These are phyloP conservation scores for Mylabris sibirica DNA, from an alignment of 2,888 invertebrate species.

Conservation along the genomic window DNA sequence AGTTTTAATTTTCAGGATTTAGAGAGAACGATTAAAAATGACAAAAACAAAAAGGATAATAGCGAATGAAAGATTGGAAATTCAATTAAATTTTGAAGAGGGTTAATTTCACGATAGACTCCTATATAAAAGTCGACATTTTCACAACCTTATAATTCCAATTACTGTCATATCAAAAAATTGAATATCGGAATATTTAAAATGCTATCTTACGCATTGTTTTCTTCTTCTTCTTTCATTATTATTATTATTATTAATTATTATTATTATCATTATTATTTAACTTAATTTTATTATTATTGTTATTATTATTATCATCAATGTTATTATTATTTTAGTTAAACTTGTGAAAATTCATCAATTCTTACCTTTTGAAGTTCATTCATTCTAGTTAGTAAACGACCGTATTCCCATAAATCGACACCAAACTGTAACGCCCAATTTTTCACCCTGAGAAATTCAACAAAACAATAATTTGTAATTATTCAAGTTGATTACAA, in stretches of 20 bases:
- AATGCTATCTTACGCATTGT: slow-evolving; percentile 7
- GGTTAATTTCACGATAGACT: slow-evolving; percentile 35
- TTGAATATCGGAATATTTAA: slow-evolving; percentile 17
- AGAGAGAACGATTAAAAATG: slow-evolving; percentile 30
- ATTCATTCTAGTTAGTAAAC: slow-evolving; percentile 87
- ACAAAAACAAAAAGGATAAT: slow-evolving; percentile 35
- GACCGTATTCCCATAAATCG: slow-evolving; percentile 88
- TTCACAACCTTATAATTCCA: slow-evolving; percentile 30
- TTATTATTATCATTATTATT: too few relatives aligned
- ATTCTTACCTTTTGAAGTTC: slow-evolving; percentile 83
- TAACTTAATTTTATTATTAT: too few relatives aligned
- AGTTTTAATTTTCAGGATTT: slow-evolving; percentile 9
- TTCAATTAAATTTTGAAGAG: slow-evolving; percentile 36
- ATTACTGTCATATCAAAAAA: slow-evolving; percentile 33
- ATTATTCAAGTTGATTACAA: not conserved
- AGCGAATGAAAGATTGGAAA: slow-evolving; percentile 35
- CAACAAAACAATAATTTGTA: slow-evolving; percentile 19
- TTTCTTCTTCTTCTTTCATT: not conserved
- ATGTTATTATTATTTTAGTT: too few relatives aligned
- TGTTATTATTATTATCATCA: too few relatives aligned
- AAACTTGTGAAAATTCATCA: not conserved
- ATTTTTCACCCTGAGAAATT: slow-evolving; percentile 80
- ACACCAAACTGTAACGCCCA: slow-evolving; percentile 92
- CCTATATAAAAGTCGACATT: slow-evolving; percentile 1
- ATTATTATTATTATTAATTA: too few relatives aligned